phyloP scores from a whole-genome alignment of 2,797 vertebrate species.

The Streptopelia turtur region DNA sequence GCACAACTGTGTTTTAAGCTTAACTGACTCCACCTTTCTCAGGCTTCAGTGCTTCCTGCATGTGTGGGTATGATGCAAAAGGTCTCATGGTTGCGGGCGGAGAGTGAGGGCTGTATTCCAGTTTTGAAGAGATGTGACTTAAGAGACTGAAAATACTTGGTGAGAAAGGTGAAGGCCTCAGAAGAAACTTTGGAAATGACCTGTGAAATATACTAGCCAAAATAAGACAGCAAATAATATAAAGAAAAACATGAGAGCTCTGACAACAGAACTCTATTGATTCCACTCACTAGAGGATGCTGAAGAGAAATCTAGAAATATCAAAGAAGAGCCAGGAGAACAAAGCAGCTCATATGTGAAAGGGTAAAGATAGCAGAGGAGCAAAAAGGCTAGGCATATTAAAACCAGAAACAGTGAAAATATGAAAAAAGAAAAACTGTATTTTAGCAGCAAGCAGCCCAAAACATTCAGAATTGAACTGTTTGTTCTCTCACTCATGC shows the following conservation, averaged over 20 bases:
- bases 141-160: not conserved
- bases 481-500: not conserved
- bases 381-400: not conserved
- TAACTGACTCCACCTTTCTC: not conserved
- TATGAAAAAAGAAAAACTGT: not conserved
- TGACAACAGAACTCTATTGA: not conserved
- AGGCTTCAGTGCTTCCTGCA: not conserved
- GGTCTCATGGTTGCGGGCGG: fast-evolving
- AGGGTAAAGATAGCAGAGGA: not conserved
- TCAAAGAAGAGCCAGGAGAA: not conserved
- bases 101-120: not conserved
- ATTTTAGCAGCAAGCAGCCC: not conserved
- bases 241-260: not conserved
- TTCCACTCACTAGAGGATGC: not conserved
- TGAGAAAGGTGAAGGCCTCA: not conserved
- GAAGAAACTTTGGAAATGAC: not conserved
- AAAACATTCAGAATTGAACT: not conserved
- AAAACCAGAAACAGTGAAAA: not conserved
- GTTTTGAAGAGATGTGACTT: not conserved
- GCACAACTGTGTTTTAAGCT: not conserved
- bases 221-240: not conserved
- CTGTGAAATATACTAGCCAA: not conserved
- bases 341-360: not conserved
- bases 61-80: not conserved
- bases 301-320: not conserved